These are phyloP conservation scores for Coelogynopora nodosa DNA, from an alignment of 2,888 invertebrate genomes.

Conservation along the genomic window DNA sequence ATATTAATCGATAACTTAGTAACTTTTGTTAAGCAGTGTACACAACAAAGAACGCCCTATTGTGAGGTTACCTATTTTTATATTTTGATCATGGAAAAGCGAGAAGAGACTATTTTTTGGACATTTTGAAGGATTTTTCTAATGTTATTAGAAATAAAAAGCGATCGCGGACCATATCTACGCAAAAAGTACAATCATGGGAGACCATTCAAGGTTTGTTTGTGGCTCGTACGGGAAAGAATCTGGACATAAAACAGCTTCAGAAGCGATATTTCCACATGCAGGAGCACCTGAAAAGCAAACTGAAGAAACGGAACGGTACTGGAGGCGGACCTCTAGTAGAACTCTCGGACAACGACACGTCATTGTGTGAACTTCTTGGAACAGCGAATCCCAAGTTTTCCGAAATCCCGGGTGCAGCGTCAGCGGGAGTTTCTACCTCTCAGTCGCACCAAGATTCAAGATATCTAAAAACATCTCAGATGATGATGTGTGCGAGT, in stretches of 20 bases:
- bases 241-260: neutral
- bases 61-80: too few species aligned
- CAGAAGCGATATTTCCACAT: neutral
- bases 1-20: too few species aligned
- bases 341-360: neutral
- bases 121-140: neutral
- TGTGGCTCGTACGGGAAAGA: neutral
- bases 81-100: neutral
- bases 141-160: neutral
- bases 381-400: slow-evolving; percentile 9
- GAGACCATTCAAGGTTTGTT: neutral
- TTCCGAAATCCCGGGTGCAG: neutral
- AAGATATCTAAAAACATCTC: too few species aligned
- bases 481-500: too few species aligned
- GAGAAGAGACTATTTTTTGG: slow-evolving; percentile 6
- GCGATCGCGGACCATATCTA: neutral
- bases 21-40: too few species aligned
- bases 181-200: neutral
- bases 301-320: neutral
- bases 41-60: too few species aligned
- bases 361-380: neutral
- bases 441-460: too few species aligned
- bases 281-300: neutral
- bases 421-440: too few species aligned
- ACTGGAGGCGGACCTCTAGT: neutral